phyloP scores from a whole-genome alignment of 2,888 invertebrate genomes.

The Hirtodrosophila alboralis region DNA sequence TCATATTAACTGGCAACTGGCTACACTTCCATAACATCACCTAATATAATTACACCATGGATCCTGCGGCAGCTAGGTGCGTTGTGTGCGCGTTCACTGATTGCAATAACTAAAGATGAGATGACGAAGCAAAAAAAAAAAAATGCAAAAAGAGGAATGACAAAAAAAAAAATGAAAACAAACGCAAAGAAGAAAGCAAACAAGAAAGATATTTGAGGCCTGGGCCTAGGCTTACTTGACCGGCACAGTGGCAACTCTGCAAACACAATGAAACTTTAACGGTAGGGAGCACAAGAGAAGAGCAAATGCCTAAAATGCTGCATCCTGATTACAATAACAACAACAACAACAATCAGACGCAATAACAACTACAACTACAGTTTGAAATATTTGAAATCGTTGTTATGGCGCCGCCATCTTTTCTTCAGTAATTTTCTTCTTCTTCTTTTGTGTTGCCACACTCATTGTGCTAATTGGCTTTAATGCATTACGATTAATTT shows the following conservation, averaged over 20 bases:
- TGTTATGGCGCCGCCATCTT: slow-evolving; percentile 48
- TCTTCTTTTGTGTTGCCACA: slow-evolving; percentile 10
- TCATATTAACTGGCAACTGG: too few species aligned
- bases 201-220: slow-evolving; percentile 6
- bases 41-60: too few species aligned
- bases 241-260: slow-evolving; percentile 6
- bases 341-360: slow-evolving; percentile 19
- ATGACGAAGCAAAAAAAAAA: slow-evolving; percentile 58
- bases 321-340: slow-evolving; percentile 58
- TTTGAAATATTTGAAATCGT: slow-evolving; percentile 2
- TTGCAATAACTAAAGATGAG: slow-evolving; percentile 65
- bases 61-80: slow-evolving; percentile 31
- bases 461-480: slow-evolving; percentile 67
- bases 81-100: slow-evolving; percentile 44
- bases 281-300: slow-evolving; percentile 9
- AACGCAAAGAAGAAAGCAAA: too few species aligned
- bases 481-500: slow-evolving; percentile 77
- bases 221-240: slow-evolving; percentile 2
- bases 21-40: too few species aligned
- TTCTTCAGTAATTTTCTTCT: slow-evolving; percentile 16
- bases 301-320: slow-evolving; percentile 21
- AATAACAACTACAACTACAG: slow-evolving; percentile 28
- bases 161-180: neutral
- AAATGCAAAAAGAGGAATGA: slow-evolving; percentile 20
- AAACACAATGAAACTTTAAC: slow-evolving; percentile 18